These are phyloP conservation scores for Oxyscelio sp. DNA, from an alignment of 2,888 invertebrate species.

Conservation along the genomic window DNA sequence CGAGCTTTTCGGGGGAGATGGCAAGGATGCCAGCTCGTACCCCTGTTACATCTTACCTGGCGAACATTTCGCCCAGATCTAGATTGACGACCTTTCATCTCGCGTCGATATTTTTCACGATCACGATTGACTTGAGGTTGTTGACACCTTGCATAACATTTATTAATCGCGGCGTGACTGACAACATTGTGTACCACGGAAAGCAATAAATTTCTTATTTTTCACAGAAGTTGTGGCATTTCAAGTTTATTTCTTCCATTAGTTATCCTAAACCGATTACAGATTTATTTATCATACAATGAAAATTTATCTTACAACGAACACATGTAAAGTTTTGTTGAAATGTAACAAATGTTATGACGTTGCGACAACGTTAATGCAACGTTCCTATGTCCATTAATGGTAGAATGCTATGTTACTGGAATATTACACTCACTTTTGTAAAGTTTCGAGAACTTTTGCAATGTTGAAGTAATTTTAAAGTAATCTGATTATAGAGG, in stretches of 20 bases:
- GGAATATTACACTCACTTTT: too few relatives aligned
- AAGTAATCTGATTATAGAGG: too few relatives aligned
- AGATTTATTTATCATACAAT: too few relatives aligned
- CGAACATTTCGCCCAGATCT: not conserved
- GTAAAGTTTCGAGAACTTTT: too few relatives aligned
- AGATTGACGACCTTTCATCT: slow-evolving; percentile 33
- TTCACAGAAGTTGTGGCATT: slow-evolving; percentile 44
- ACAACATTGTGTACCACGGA: slow-evolving; percentile 49
- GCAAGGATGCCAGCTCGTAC: slow-evolving; percentile 30
- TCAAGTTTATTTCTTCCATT: slow-evolving; percentile 27
- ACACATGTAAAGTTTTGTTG: too few relatives aligned
- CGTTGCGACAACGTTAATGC: too few relatives aligned
- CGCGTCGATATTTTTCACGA: slow-evolving; percentile 26
- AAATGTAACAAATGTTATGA: too few relatives aligned
- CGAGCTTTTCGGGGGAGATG: slow-evolving; percentile 7
- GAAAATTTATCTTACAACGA: too few relatives aligned
- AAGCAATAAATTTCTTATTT: slow-evolving; percentile 69
- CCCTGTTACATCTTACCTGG: not conserved
- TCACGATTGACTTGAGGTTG: slow-evolving; percentile 52
- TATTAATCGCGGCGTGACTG: slow-evolving; percentile 53
- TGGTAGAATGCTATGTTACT: too few relatives aligned
- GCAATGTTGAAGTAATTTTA: too few relatives aligned
- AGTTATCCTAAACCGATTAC: slow-evolving; percentile 19
- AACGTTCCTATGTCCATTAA: too few relatives aligned
- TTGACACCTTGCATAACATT: slow-evolving; percentile 57